Conservation (phyloP, 1,140 invertebrate genomes). For the Drosophila asahinai region DNA sequence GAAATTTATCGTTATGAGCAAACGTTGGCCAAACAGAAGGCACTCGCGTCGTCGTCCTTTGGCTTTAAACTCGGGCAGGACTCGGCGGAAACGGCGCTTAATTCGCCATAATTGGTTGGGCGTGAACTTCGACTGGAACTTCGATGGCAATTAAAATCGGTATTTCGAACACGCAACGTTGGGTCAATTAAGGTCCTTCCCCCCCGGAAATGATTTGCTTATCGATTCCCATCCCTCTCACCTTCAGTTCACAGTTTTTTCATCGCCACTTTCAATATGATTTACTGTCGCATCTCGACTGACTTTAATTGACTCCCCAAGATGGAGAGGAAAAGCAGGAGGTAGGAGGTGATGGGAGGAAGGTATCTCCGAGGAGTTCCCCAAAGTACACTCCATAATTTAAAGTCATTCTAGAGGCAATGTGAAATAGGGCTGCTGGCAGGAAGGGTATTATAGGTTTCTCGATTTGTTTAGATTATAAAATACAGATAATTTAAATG, state of each 20-base stretch:
- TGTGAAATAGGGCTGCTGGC: not conserved
- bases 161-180: slow-evolving; percentile 23
- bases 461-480: no score
- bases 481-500: no score
- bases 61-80: not conserved
- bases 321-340: not conserved
- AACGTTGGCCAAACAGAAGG: slow-evolving; percentile 8
- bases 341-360: not conserved
- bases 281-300: slow-evolving; percentile 22
- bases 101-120: slow-evolving; percentile 35
- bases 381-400: slow-evolving; percentile 8
- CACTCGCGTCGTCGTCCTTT: slow-evolving; percentile 10
- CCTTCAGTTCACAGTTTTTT: not conserved
- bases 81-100: not conserved
- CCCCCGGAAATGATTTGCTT: slow-evolving; percentile 12
- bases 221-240: slow-evolving; percentile 16
- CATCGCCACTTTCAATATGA: slow-evolving; percentile 15
- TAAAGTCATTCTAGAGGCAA: not conserved
- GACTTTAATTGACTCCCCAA: slow-evolving; percentile 40
- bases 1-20: slow-evolving; percentile 55
- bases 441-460: not conserved
- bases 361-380: not conserved
- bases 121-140: slow-evolving; percentile 18
- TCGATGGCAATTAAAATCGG: slow-evolving; percentile 41
- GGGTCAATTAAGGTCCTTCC: slow-evolving; percentile 4